phyloP scores from a whole-genome alignment of 2,113 vertebrate genomes.

The Podocnemis expansa region DNA sequence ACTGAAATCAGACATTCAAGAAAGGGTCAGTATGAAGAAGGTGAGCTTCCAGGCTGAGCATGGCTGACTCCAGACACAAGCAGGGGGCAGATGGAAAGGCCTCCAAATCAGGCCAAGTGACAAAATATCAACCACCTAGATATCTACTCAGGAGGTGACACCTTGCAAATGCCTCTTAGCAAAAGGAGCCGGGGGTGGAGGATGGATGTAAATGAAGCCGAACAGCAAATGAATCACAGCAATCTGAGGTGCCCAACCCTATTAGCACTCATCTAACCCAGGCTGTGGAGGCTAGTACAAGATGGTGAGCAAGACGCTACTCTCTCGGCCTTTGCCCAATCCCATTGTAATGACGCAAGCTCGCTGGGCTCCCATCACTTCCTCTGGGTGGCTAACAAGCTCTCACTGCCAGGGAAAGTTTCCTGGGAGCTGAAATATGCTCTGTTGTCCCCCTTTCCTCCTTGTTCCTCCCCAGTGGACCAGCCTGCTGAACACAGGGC shows the following conservation, averaged over 20 bases:
- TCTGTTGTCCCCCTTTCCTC: fast-evolving
- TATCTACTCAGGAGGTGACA: background rate
- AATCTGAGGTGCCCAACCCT: fast-evolving
- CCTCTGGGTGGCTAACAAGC: background rate
- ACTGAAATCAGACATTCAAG: background rate
- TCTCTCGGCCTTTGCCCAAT: background rate
- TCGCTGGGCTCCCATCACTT: background rate
- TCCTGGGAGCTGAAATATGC: background rate
- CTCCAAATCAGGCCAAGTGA: background rate
- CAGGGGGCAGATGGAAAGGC: background rate
- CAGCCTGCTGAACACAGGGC: background rate
- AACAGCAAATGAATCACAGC: background rate
- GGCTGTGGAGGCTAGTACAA: background rate
- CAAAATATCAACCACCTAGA: background rate
- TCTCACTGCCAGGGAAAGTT: background rate
- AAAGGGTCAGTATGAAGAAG: background rate
- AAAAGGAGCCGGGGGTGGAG: background rate
- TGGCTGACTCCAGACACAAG: background rate
- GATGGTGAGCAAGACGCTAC: fast-evolving
- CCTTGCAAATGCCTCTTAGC: background rate
- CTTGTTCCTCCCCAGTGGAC: background rate
- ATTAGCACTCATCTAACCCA: background rate
- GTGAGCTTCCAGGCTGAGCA: background rate
- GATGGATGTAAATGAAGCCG: fast-evolving
- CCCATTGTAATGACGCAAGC: background rate